Conservation (phyloP, 2,888 invertebrate species). For the Rhyacophila evoluta region DNA sequence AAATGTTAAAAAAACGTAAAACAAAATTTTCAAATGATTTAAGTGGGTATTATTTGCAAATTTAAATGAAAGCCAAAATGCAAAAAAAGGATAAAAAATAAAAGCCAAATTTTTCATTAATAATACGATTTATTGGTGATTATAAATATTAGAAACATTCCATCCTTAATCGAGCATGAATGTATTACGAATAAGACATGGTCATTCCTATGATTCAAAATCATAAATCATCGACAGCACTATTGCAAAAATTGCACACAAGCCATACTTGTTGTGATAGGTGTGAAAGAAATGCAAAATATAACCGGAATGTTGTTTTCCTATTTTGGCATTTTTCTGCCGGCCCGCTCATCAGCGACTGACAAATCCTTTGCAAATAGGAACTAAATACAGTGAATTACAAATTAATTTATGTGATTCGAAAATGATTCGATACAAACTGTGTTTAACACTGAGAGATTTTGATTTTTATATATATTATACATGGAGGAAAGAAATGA, state of each 20-base stretch:
- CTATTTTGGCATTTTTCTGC: no score
- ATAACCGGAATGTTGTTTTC: no score
- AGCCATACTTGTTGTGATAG: constrained; percentile 7
- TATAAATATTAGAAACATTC: constrained; percentile 55
- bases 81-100: constrained; percentile 58
- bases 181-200: constrained; percentile 45
- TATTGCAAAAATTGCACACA: neutral
- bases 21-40: neutral
- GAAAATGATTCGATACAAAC: neutral
- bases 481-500: no score
- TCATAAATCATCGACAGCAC: neutral
- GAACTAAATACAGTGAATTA: constrained; percentile 28
- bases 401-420: neutral
- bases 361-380: constrained; percentile 43
- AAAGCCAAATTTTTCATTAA: constrained; percentile 43
- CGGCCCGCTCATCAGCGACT: constrained; percentile 32
- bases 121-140: constrained; percentile 57
- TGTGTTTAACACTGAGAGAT: neutral
- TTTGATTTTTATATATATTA: no score
- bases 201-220: constrained; percentile 30
- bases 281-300: no score
- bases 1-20: no score
- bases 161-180: constrained; percentile 49
- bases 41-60: neutral
- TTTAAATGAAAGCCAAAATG: constrained; percentile 44